Evolutionary conservation across 64 coral and sea anemone species (phyloP).

Genomic region (Dendronephthya gigantea): DNA sequence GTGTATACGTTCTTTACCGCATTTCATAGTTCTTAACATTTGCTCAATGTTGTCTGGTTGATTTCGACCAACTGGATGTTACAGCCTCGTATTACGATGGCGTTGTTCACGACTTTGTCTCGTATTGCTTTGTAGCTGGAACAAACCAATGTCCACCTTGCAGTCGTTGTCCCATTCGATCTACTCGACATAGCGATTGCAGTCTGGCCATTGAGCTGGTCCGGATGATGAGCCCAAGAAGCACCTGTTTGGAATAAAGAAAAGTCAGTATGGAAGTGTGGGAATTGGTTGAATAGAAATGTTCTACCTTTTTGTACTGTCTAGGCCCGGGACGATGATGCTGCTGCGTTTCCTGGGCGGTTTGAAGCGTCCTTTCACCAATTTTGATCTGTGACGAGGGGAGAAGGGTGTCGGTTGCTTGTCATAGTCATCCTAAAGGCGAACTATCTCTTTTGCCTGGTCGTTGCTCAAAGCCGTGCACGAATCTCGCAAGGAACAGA

Average conservation of each 20-base stretch:
- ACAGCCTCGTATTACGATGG: background rate
- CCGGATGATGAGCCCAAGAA: constrained; percentile 32
- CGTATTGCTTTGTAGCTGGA: background rate
- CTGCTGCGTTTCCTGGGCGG: background rate
- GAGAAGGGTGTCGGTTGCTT: constrained; percentile 27
- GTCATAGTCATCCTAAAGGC: constrained; percentile 42
- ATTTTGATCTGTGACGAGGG: constrained; percentile 19
- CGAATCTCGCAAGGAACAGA: constrained; percentile 21
- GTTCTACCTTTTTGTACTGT: constrained; percentile 35
- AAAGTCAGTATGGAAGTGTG: background rate
- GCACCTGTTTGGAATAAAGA: constrained; percentile 13
- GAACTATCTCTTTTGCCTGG: constrained; percentile 22
- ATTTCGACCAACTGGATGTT: constrained; percentile 36
- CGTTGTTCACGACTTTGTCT: background rate
- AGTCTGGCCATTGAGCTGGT: constrained; percentile 35
- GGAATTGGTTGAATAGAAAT: background rate
- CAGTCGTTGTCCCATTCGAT: background rate
- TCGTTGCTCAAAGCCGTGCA: background rate
- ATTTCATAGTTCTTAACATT: too few relatives aligned
- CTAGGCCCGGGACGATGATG: constrained; percentile 27
- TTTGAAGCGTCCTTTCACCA: constrained; percentile 32
- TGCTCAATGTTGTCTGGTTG: constrained; percentile 21
- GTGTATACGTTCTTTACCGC: background rate
- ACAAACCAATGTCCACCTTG: constrained; percentile 1
- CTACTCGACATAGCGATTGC: constrained; percentile 46